Evolutionary conservation across 2,797 vertebrate genomes (phyloP).

Genomic region (Lycodopsis pacificus): DNA sequence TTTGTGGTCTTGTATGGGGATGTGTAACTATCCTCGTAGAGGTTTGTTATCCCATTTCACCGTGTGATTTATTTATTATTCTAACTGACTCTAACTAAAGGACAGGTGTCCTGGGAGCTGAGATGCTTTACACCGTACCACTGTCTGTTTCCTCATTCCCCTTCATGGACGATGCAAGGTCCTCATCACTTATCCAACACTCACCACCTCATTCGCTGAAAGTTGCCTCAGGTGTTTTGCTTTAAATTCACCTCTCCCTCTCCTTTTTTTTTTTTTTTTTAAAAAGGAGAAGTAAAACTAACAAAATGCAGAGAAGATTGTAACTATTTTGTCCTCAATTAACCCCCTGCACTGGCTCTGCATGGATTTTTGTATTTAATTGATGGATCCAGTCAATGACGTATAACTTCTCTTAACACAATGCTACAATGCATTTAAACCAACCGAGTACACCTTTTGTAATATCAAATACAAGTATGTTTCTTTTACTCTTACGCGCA

Average conservation of each 20-base stretch:
- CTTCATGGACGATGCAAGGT: conserved; percentile 1
- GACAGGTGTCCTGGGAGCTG: conserved; percentile 14
- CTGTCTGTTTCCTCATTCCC: conserved; percentile 21
- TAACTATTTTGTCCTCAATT: not conserved
- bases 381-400: not conserved
- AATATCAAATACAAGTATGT: not conserved
- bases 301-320: not conserved
- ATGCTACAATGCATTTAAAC: not conserved
- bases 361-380: not conserved
- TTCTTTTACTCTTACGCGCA: not conserved
- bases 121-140: conserved; percentile 1
- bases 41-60: conserved; percentile 31
- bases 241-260: conserved; percentile 16
- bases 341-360: not conserved
- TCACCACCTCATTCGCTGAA: conserved; percentile 20
- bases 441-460: not conserved
- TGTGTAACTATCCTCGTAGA: conserved; percentile 16
- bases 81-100: conserved; percentile 15
- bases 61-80: conserved; percentile 43
- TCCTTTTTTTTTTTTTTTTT: not conserved
- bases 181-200: conserved; percentile 49
- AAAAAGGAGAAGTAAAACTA: conserved; percentile 23
- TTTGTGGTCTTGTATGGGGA: conserved; percentile 10
- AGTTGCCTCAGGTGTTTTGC: conserved; percentile 25
- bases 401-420: too few relatives aligned